Evolutionary conservation across 2,888 invertebrate species (phyloP).

Genomic region (Dryadula phaetusa): DNA sequence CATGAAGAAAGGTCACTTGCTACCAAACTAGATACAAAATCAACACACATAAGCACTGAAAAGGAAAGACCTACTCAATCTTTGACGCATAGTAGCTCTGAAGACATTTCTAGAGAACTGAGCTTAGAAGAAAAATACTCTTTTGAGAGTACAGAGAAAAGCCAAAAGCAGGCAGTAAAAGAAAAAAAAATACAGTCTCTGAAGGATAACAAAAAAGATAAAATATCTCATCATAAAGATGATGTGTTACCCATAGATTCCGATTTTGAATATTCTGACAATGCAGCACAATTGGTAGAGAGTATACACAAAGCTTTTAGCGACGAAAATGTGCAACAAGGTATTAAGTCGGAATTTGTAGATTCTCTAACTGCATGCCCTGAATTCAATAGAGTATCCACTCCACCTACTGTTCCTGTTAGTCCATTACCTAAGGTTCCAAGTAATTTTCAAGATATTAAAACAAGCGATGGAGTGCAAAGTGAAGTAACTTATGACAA

Average conservation of each 20-base stretch:
- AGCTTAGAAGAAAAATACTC: conserved; percentile 78
- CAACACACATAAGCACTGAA: conserved; percentile 51
- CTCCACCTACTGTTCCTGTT: conserved; percentile 88
- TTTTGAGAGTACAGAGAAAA: conserved; percentile 72
- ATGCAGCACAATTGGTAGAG: conserved; percentile 62
- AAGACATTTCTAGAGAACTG: conserved; percentile 73
- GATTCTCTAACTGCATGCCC: conserved; percentile 57
- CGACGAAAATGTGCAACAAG: conserved; percentile 72
- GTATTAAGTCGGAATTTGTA: conserved; percentile 70
- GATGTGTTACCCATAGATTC: conserved; percentile 62
- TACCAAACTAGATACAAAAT: conserved; percentile 45
- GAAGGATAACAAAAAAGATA: not conserved
- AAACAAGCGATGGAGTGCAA: conserved; percentile 71
- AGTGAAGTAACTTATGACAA: conserved; percentile 73
- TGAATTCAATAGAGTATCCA: conserved; percentile 75
- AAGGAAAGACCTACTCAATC: conserved; percentile 55
- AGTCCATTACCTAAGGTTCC: conserved; percentile 84
- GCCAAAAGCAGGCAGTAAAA: conserved; percentile 48
- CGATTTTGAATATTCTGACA: conserved; percentile 51
- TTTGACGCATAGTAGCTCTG: conserved; percentile 67
- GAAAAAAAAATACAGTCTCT: conserved; percentile 4
- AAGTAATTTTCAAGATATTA: conserved; percentile 68
- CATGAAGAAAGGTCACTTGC: conserved; percentile 53
- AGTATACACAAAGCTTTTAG: conserved; percentile 73
- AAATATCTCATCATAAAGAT: conserved; percentile 35